These are phyloP conservation scores for Zosterops japonicus DNA, from an alignment of 2,113 vertebrate species.

Conservation along the genomic window DNA sequence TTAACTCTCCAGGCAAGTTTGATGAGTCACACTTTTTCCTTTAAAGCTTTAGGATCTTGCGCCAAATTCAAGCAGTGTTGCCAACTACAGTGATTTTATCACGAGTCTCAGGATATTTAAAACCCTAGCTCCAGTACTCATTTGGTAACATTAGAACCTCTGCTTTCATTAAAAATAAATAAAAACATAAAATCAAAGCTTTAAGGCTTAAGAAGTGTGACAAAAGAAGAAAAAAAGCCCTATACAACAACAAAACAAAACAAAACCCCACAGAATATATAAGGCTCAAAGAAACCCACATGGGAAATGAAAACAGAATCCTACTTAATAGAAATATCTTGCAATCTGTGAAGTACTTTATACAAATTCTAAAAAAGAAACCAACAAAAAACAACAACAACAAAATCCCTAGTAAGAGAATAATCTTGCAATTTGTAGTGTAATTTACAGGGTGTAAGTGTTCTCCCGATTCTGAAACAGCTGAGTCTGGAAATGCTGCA, in stretches of 20 bases:
- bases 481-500: background rate
- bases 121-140: background rate
- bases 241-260: background rate
- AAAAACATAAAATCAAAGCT: slow-evolving; percentile 55
- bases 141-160: slow-evolving; percentile 40
- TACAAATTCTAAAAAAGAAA: background rate
- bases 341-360: background rate
- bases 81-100: slow-evolving; percentile 52
- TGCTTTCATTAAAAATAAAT: slow-evolving; percentile 53
- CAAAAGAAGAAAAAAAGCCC: background rate
- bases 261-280: background rate
- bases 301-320: background rate
- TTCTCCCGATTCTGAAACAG: background rate
- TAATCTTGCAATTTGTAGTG: background rate
- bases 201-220: background rate
- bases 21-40: slow-evolving; percentile 56
- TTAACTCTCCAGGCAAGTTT: slow-evolving; percentile 55
- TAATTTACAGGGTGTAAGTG: background rate
- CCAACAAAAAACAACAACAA: background rate
- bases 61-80: slow-evolving; percentile 57
- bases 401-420: background rate
- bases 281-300: background rate
- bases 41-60: slow-evolving; percentile 39
- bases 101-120: slow-evolving; percentile 40
- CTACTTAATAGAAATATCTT: slow-evolving; percentile 1